Evolutionary conservation across 2,888 invertebrate genomes (phyloP).

Genomic region (Lissocephala sabroskyi): DNA sequence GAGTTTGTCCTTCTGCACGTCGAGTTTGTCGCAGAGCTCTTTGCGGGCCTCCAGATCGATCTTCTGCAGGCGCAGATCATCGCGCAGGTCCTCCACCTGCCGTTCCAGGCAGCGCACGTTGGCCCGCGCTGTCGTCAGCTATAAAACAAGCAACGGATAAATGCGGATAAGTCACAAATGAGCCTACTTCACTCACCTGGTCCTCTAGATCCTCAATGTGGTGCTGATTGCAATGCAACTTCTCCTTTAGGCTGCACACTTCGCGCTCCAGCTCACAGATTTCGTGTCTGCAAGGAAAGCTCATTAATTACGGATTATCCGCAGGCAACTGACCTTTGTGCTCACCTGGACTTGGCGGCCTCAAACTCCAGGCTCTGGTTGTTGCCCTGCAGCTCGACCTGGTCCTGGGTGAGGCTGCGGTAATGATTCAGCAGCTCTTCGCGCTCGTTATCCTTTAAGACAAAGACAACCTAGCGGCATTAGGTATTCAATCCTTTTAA

Average conservation of each 20-base stretch:
- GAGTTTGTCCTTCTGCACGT: slow-evolving; percentile 79
- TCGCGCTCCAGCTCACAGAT: slow-evolving; percentile 75
- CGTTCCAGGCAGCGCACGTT: slow-evolving; percentile 75
- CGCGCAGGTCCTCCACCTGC: slow-evolving; percentile 77
- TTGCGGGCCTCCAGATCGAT: slow-evolving; percentile 77
- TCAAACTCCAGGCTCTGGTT: slow-evolving; percentile 86
- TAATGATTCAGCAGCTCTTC: slow-evolving; percentile 87
- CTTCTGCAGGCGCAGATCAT: slow-evolving; percentile 76
- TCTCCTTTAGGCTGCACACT: slow-evolving; percentile 78
- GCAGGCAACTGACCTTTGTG: background rate
- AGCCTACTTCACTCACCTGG: slow-evolving; percentile 74
- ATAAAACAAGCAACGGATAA: background rate
- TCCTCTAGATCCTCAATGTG: slow-evolving; percentile 75
- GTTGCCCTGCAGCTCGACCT: slow-evolving; percentile 82
- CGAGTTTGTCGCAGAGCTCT: slow-evolving; percentile 77
- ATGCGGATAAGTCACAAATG: background rate
- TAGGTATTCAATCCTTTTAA: slow-evolving; percentile 13
- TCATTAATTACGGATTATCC: slow-evolving; percentile 1
- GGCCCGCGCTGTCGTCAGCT: slow-evolving; percentile 75
- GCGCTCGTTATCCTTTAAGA: slow-evolving; percentile 81
- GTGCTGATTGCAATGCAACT: slow-evolving; percentile 75
- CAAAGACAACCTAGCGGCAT: slow-evolving; percentile 31
- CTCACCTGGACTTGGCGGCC: slow-evolving; percentile 79
- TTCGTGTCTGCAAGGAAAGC: slow-evolving; percentile 67
- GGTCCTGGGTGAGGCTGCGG: slow-evolving; percentile 83